These are phyloP conservation scores for Notodonta dromedarius DNA, from an alignment of 2,888 invertebrate genomes.

Conservation along the genomic window DNA sequence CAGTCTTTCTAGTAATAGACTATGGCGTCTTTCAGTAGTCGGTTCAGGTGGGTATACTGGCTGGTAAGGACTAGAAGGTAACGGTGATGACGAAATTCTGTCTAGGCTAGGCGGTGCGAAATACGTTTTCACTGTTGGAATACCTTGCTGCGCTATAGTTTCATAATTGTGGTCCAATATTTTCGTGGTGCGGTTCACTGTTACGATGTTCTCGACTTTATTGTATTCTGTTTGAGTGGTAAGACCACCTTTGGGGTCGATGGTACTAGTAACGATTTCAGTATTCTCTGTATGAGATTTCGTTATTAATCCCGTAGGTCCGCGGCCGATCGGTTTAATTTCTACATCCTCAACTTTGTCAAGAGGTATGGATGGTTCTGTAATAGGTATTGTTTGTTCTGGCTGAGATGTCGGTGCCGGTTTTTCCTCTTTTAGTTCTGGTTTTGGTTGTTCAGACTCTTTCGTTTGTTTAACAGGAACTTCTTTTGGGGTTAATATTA, in stretches of 20 bases:
- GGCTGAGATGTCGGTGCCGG: constrained; percentile 29
- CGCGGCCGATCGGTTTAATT: constrained; percentile 76
- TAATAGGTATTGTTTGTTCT: constrained; percentile 56
- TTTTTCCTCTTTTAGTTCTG: constrained; percentile 37
- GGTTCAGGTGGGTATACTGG: constrained; percentile 62
- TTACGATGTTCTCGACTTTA: constrained; percentile 74
- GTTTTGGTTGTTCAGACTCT: constrained; percentile 21
- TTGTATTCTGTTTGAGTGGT: constrained; percentile 75
- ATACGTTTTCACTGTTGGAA: constrained; percentile 71
- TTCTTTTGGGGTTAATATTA: constrained; percentile 4
- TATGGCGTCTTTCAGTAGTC: constrained; percentile 72
- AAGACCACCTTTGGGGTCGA: constrained; percentile 58
- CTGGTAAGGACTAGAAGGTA: constrained; percentile 63
- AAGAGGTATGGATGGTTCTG: constrained; percentile 73
- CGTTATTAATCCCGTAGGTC: constrained; percentile 64
- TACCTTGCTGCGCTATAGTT: constrained; percentile 60
- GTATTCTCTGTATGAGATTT: constrained; percentile 71
- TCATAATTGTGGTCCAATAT: constrained; percentile 72
- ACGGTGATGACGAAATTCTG: constrained; percentile 60
- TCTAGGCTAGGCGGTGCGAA: constrained; percentile 70
- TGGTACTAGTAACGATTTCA: constrained; percentile 68
- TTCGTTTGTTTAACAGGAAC: constrained; percentile 18
- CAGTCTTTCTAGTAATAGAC: constrained; percentile 71
- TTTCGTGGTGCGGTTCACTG: constrained; percentile 75
- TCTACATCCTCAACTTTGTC: constrained; percentile 78